Evolutionary conservation across 1,140 invertebrate genomes (phyloP), one percentile per base, ranked within the genome.

Genomic region (Drosophila seguyi): DNA sequence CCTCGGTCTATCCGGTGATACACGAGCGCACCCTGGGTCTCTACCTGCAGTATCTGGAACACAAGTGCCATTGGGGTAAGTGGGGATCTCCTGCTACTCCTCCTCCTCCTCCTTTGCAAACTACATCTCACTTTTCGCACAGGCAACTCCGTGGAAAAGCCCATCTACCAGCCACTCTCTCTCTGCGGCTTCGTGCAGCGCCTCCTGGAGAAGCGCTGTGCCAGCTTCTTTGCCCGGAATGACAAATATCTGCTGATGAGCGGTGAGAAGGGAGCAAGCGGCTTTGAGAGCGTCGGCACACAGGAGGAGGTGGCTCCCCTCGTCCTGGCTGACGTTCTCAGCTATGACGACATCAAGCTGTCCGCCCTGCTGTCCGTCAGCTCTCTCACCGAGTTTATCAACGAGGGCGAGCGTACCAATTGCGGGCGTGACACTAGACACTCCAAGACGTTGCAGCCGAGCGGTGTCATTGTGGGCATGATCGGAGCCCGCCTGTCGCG

Each of bases 381-480:
- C 7, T 95, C 95, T 0, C 93, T 93, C 59, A 94, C 94, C 3
- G 94, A 94, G 76, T 95, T 95, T 74, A 94, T 95, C 53, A 96
- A 96, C 67, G 93, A 95, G 76, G 95, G 95, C 5, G 91, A 93
- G 16, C 93, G 95, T n/a, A 91, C 93, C 13, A 96, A 95, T 76
- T 85, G 85, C 56, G 95, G 95, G 3, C 83, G 93, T 3, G 88
- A 94, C 0, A 68, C 85, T 1, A 41, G 2, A 6, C 41, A 75
- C 44, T 59, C 71, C 29, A 58, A 42, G 1, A 79, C 68, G 2
- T 55, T 92, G 6, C 81, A 92, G 76, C 63, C 58, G 0, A 61
- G 41, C 2, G 92, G 92, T n/a, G 75, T 93, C 10, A 83, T 93
- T 3, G 63, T 92, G 38, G 93, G 94, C 6, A 53, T 94, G 39